Conservation (phyloP, 2,888 invertebrate species). For the Xylocampa areola region DNA sequence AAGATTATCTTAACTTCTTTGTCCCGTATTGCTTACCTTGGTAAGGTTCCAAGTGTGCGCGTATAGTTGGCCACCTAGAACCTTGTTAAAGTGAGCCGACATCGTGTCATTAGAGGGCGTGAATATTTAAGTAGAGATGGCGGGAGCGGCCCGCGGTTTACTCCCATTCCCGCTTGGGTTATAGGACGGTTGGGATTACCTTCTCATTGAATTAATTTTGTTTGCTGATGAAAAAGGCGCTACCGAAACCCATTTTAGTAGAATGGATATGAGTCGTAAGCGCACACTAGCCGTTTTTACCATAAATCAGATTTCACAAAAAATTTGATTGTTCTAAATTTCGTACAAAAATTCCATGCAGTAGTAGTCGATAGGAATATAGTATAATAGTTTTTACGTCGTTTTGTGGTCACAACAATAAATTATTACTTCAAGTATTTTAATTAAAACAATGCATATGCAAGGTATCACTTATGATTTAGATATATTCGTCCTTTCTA, state of each 20-base stretch:
- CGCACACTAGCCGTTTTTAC: too few species aligned
- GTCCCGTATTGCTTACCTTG: conserved; percentile 42
- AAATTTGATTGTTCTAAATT: too few species aligned
- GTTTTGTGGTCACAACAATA: too few species aligned
- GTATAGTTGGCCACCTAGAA: conserved; percentile 68
- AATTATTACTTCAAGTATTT: too few species aligned
- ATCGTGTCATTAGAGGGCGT: conserved; percentile 86
- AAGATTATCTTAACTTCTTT: conserved; percentile 58
- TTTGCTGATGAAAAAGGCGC: conserved; percentile 77
- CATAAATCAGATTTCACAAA: too few species aligned
- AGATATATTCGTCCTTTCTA: too few species aligned
- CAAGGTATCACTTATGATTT: too few species aligned
- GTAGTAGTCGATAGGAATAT: too few species aligned
- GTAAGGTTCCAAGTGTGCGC: conserved; percentile 59
- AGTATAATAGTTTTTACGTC: too few species aligned
- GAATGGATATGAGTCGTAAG: conserved; percentile 62
- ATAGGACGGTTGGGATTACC: conserved; percentile 81
- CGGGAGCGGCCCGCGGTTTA: conserved; percentile 76
- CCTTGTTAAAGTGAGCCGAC: conserved; percentile 77
- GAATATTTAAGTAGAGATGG: conserved; percentile 85
- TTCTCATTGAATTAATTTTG: conserved; percentile 83
- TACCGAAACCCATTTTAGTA: conserved; percentile 64
- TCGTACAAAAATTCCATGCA: too few species aligned
- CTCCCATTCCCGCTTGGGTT: conserved; percentile 75
- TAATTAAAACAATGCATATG: too few species aligned